Percentiles rank a stretch among this genome's conserved stretches.
These are phyloP conservation scores for Dichetophora obliterata DNA, from an alignment of 2,888 invertebrate genomes.

Conservation along the genomic window DNA sequence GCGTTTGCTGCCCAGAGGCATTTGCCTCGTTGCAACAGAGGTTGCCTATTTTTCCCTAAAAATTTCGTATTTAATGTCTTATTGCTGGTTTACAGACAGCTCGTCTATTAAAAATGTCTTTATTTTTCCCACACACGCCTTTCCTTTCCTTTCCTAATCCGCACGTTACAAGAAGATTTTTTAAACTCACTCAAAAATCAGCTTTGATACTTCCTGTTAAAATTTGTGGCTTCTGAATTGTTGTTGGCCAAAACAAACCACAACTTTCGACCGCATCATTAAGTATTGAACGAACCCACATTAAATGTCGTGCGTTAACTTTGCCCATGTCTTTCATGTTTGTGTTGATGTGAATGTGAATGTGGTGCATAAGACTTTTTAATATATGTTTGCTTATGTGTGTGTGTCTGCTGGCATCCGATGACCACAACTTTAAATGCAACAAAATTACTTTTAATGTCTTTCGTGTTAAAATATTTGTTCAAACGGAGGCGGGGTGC, in stretches of 20 bases:
- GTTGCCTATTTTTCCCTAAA: no score
- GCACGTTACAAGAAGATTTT: background rate
- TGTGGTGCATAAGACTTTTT: background rate
- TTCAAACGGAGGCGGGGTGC: constrained; percentile 12
- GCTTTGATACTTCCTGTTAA: background rate
- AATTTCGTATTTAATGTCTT: no score
- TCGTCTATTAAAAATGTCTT: background rate
- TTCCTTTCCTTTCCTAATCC: background rate
- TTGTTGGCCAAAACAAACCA: background rate
- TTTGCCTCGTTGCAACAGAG: no score
- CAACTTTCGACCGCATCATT: background rate
- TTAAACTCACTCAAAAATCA: background rate
- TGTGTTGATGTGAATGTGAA: background rate
- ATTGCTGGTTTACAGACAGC: background rate
- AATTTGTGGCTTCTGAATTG: background rate
- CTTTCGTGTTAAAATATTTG: constrained; percentile 28
- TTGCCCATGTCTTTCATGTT: background rate
- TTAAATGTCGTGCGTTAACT: background rate
- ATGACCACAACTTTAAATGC: constrained; percentile 26
- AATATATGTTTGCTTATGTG: background rate
- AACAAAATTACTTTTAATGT: constrained; percentile 31
- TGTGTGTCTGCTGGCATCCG: background rate
- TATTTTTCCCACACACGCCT: background rate
- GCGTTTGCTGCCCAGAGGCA: no score
- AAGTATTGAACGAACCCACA: constrained; percentile 7